These are phyloP conservation scores for Caenorhabditis angaria DNA, from an alignment of 2,888 invertebrate genomes.

Conservation along the genomic window DNA sequence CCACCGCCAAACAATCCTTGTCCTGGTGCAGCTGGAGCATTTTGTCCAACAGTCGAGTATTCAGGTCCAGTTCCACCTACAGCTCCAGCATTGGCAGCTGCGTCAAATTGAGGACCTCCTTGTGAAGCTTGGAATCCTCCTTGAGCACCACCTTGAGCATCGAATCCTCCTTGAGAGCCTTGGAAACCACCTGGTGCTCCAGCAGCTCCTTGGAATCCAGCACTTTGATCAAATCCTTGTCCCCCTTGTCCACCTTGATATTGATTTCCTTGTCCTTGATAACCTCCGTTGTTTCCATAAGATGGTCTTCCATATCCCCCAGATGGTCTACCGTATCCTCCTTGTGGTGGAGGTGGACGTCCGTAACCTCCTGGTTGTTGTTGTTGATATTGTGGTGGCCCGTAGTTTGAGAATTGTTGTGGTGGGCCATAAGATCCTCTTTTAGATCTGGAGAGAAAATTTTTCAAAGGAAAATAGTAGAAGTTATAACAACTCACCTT, in stretches of 20 bases:
- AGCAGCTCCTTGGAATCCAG: constrained; percentile 16
- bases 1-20: not conserved
- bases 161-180: constrained; percentile 5
- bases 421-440: constrained; percentile 40
- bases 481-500: not conserved
- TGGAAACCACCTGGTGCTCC: not conserved
- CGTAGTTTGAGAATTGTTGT: constrained; percentile 18
- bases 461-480: too few relatives aligned
- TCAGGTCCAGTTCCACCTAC: constrained; percentile 11
- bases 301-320: constrained; percentile 21
- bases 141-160: constrained; percentile 6
- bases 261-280: too few relatives aligned
- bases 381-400: constrained; percentile 7
- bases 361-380: not conserved
- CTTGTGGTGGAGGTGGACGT: not conserved
- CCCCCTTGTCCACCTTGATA: not conserved
- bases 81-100: not conserved
- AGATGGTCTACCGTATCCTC: not conserved
- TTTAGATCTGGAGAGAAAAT: constrained; percentile 14
- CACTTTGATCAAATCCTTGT: constrained; percentile 9
- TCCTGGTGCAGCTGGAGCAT: constrained; percentile 26
- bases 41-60: constrained; percentile 35
- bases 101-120: not conserved
- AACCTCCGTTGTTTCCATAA: constrained; percentile 13
- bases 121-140: constrained; percentile 27